phyloP scores from a whole-genome alignment of 2,888 invertebrate species.

The Yponomeuta cagnagella region DNA sequence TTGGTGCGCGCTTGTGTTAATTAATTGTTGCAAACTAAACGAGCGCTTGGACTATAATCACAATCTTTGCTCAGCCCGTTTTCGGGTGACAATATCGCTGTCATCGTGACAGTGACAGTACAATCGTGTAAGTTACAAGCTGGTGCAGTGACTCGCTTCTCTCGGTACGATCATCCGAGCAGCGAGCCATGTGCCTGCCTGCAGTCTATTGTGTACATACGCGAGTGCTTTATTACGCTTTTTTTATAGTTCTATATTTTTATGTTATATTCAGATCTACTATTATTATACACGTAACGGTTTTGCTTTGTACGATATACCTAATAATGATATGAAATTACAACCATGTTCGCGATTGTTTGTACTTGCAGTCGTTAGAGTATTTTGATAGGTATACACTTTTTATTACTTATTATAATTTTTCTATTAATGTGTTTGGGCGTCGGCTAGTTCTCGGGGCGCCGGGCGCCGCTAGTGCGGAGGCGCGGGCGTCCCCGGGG shows the following conservation, averaged over 20 bases:
- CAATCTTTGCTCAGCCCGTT: neutral
- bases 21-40: neutral
- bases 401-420: neutral
- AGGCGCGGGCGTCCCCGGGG: neutral
- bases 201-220: slow-evolving; percentile 24
- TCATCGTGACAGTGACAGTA: neutral
- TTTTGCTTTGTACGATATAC: neutral
- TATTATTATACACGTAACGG: slow-evolving; percentile 1
- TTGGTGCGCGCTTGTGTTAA: slow-evolving; percentile 33
- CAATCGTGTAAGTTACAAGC: neutral
- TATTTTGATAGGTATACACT: neutral
- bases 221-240: slow-evolving; percentile 69
- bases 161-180: neutral
- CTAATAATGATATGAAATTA: neutral
- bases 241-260: slow-evolving; percentile 23
- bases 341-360: neutral
- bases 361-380: neutral
- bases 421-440: neutral
- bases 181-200: neutral
- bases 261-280: neutral
- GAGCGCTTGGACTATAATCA: slow-evolving; percentile 26
- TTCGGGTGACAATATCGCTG: neutral
- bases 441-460: neutral
- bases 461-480: neutral
- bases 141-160: neutral